A percentile compares a stretch with the other conserved stretches of the same genome.
Evolutionary conservation across 2,797 vertebrate genomes (phyloP).

Genomic region (Monodelphis domestica): DNA sequence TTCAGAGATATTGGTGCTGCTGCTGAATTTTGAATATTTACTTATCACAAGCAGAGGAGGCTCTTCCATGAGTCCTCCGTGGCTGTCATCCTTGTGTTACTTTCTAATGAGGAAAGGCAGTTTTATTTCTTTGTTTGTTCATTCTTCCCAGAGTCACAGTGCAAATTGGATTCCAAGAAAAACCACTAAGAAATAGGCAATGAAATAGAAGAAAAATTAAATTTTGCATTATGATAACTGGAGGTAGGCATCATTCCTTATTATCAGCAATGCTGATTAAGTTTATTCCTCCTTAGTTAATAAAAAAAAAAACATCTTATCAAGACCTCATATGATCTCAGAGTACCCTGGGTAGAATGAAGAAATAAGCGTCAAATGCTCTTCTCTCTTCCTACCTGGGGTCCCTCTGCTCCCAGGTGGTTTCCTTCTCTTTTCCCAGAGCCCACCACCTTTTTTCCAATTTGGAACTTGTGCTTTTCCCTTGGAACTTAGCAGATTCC

Average conservation of each 20-base stretch:
- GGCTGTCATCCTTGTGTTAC: background rate
- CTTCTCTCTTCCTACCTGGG: background rate
- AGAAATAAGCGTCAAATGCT: background rate
- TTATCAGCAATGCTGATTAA: constrained; percentile 1
- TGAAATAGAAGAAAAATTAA: background rate
- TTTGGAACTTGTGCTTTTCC: background rate
- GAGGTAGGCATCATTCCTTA: background rate
- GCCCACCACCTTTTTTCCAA: background rate
- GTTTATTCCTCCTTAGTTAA: fast-evolving
- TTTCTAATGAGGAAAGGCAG: background rate
- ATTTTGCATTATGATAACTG: background rate
- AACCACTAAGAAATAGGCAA: background rate
- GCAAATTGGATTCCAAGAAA: background rate
- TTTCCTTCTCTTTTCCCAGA: background rate
- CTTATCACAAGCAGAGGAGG: background rate
- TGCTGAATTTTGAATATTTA: background rate
- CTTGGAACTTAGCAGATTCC: background rate
- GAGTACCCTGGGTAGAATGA: background rate
- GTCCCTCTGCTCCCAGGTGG: background rate
- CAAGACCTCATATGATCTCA: constrained; percentile 25
- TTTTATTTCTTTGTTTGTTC: background rate
- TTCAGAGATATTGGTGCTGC: background rate
- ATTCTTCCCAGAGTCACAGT: background rate
- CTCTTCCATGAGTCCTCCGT: background rate
- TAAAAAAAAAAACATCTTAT: background rate